phyloP scores from a whole-genome alignment of 2,797 vertebrate genomes.

The Anas bernieri region DNA sequence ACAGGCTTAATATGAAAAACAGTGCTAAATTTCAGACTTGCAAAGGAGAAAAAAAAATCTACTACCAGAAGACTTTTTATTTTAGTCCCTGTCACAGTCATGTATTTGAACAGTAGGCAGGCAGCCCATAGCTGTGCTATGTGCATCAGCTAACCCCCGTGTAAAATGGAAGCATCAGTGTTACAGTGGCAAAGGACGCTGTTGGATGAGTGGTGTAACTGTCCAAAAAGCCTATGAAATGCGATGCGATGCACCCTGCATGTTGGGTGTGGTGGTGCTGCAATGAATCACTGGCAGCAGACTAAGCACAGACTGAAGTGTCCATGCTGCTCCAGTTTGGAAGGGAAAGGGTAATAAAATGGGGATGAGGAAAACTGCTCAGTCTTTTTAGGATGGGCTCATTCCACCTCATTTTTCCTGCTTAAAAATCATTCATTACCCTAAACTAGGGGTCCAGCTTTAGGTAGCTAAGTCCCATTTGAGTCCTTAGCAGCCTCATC shows the following conservation, averaged over 20 bases:
- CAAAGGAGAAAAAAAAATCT: background rate
- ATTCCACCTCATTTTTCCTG: background rate
- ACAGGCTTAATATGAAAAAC: conserved; percentile 54
- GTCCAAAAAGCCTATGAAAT: background rate
- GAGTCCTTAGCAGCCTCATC: background rate
- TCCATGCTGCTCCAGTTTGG: background rate
- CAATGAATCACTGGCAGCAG: conserved; percentile 9
- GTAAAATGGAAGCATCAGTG: background rate
- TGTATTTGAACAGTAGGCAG: background rate
- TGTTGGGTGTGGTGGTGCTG: background rate
- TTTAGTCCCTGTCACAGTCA: background rate
- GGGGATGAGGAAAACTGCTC: background rate
- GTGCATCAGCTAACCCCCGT: background rate
- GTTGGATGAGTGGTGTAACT: background rate
- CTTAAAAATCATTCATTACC: background rate
- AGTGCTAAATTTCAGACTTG: background rate
- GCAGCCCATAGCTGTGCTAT: background rate
- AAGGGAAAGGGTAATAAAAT: background rate
- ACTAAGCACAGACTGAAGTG: background rate
- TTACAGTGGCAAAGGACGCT: rapidly evolving
- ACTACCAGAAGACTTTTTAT: background rate
- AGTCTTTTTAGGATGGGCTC: background rate
- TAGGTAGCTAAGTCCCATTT: background rate
- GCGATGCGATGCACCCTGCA: background rate
- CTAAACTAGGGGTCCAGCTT: background rate